These are phyloP conservation scores for Dendrolimus kikuchii DNA, from an alignment of 1,140 invertebrate genomes.

Conservation along the genomic window DNA sequence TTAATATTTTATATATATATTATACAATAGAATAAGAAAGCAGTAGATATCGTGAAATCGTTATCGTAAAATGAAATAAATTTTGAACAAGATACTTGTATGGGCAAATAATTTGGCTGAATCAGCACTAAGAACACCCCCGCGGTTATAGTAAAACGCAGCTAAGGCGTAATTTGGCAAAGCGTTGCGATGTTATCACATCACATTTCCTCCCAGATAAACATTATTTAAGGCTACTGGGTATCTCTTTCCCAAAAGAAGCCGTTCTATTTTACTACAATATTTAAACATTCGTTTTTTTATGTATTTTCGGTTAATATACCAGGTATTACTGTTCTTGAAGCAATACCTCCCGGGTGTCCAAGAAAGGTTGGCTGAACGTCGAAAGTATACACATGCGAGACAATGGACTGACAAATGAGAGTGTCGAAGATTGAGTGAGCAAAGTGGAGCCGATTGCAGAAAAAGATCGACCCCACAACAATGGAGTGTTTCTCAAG, in stretches of 20 bases:
- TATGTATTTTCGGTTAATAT: too few relatives aligned
- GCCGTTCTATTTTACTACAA: conserved; percentile 17
- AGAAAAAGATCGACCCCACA: too few relatives aligned
- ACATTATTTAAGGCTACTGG: conserved; percentile 55
- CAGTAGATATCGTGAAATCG: not conserved
- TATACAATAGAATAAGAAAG: not conserved
- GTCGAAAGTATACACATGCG: too few relatives aligned
- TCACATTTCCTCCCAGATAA: conserved; percentile 52
- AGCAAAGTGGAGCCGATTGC: too few relatives aligned
- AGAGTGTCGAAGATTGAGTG: too few relatives aligned
- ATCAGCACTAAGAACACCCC: conserved; percentile 10
- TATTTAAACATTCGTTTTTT: too few relatives aligned
- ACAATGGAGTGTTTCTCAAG: too few relatives aligned
- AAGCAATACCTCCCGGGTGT: too few relatives aligned
- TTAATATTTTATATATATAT: too few relatives aligned
- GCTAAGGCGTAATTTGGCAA: conserved; percentile 62
- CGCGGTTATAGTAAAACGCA: conserved; percentile 51
- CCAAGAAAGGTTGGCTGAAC: too few relatives aligned
- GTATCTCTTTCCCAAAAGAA: conserved; percentile 45
- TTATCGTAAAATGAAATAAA: not conserved
- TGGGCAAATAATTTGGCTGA: conserved; percentile 1
- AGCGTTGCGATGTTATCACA: conserved; percentile 48
- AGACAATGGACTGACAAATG: too few relatives aligned
- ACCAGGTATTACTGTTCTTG: too few relatives aligned
- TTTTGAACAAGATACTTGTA: not conserved